phyloP scores from a whole-genome alignment of 2,797 vertebrate species.

The Atherinosoma microstoma region DNA sequence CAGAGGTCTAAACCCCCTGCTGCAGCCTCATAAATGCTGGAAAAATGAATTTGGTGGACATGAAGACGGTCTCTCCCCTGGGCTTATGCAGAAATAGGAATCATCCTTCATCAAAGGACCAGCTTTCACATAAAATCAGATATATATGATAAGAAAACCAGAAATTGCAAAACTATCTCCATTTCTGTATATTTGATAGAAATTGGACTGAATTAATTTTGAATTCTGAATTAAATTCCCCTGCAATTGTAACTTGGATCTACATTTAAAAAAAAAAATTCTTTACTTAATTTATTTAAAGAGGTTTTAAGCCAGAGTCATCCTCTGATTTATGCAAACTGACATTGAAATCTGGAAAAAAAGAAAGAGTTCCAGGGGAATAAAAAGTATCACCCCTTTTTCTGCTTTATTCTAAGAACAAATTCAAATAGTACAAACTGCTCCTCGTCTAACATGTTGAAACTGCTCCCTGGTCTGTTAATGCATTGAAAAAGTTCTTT shows the following conservation, averaged over 20 bases:
- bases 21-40: not conserved
- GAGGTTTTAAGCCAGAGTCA: not conserved
- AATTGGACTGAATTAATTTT: too few species aligned
- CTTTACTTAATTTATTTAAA: not conserved
- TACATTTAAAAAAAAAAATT: too few species aligned
- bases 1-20: not conserved
- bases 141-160: too few species aligned
- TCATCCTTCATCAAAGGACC: not conserved
- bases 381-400: not conserved
- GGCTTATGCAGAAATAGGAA: not conserved
- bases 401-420: slow-evolving; percentile 14
- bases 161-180: too few species aligned
- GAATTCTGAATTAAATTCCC: too few species aligned
- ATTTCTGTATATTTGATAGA: too few species aligned
- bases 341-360: not conserved
- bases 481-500: slow-evolving; percentile 5
- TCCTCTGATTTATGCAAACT: not conserved
- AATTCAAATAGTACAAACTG: not conserved
- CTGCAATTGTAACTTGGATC: too few species aligned
- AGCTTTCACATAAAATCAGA: not conserved
- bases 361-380: too few species aligned
- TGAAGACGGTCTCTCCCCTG: not conserved
- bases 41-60: slow-evolving; percentile 15
- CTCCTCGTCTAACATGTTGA: not conserved
- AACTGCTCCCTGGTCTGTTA: slow-evolving; percentile 14